Evolutionary conservation across 2,888 invertebrate genomes (phyloP), one percentile per base, ranked within the genome.

Genomic region (Drosophila aldrichi): DNA sequence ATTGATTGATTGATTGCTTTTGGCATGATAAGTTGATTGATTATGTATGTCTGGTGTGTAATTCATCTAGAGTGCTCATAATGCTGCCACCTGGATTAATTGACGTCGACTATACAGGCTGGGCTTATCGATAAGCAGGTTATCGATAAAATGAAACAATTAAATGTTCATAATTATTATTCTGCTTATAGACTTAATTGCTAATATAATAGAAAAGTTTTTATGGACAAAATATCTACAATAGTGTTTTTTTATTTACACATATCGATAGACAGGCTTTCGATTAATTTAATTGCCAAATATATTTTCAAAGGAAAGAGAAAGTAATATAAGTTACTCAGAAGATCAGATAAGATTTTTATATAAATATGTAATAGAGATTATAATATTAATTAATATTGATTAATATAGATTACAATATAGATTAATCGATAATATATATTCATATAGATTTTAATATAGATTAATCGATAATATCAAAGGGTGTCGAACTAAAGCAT

Each of bases 1-100:
- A 59, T 70, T 48, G 48, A 58, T 20, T 34, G 49, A 51, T 51
- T 51, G 52, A 52, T 52, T 52, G 52, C 22, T 20, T 38, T n/a
- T 10, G 48, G 7, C 29, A 18, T 29, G 38, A 58, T 58, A 40
- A 29, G 29, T 58, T 49, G 38, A 54, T 58, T n/a, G 34, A 49
- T 74, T 40, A 57, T 25, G 44, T 40, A 57, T 36, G 44, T 18
- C 36, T 57, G 57, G 4, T 12, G 22, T 14, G 14, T 22, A 16
- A 54, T 54, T n/a, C n/a, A 25, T 12, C 32, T 5, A 48, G 34
- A 51, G 12, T 12, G 22, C 40, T 40, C 54, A 40, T 40, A 29
- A 18, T 25, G 29, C 48, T 32, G 29, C 25, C 25, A 48, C 8
- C n/a, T n/a, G 16, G 29, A 29, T 48, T 48, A 51, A 20, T 51